Evolutionary conservation across 2,113 vertebrate genomes (phyloP).

Genomic region (Cottus gobio): DNA sequence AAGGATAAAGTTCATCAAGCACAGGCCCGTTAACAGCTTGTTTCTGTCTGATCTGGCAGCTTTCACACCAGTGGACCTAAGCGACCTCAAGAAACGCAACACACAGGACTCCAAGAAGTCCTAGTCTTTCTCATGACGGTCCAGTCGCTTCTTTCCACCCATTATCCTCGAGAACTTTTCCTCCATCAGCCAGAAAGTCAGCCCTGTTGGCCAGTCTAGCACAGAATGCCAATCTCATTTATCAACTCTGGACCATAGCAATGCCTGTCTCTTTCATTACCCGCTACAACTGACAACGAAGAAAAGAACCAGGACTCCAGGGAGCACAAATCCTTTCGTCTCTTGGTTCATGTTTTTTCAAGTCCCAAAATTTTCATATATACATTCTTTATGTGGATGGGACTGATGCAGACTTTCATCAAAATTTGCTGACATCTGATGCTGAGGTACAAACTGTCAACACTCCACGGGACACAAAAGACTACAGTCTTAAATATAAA

Average conservation of each 20-base stretch:
- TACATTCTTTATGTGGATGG: constrained; percentile 59
- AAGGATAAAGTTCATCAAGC: not conserved
- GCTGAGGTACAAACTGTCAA: constrained; percentile 64
- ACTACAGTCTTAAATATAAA: constrained; percentile 74
- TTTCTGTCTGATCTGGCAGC: constrained; percentile 77
- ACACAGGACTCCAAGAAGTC: constrained; percentile 93
- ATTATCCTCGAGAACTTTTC: constrained; percentile 79
- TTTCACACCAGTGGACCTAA: constrained; percentile 94
- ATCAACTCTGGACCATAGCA: constrained; percentile 69
- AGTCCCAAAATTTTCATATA: constrained; percentile 41
- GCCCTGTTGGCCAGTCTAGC: constrained; percentile 66
- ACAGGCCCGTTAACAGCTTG: not conserved
- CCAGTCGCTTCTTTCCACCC: constrained; percentile 58
- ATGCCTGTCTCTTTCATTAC: constrained; percentile 16
- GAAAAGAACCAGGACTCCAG: constrained; percentile 60
- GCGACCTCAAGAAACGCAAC: constrained; percentile 90
- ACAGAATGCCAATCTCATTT: constrained; percentile 69
- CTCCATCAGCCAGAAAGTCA: constrained; percentile 77
- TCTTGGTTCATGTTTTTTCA: constrained; percentile 54
- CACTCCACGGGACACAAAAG: constrained; percentile 64
- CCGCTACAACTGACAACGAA: constrained; percentile 47
- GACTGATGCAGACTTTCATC: constrained; percentile 65
- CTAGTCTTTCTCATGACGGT: constrained; percentile 77
- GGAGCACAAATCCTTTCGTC: constrained; percentile 53
- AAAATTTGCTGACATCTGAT: constrained; percentile 61